Conservation (phyloP, 1,140 invertebrate species). For the Protaetia brevitarsis region DNA sequence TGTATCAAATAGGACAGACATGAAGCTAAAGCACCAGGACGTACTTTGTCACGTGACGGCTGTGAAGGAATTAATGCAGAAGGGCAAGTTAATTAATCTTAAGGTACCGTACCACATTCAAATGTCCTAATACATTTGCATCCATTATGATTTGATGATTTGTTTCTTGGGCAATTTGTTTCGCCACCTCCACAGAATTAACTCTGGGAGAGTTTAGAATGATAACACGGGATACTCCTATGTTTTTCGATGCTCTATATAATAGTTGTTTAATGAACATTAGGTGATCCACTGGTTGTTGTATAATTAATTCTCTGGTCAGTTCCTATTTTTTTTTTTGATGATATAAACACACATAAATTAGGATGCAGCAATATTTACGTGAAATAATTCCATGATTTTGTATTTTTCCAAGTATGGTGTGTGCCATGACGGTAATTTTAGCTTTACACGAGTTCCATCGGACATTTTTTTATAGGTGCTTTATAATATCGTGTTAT, state of each 20-base stretch:
- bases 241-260: conserved; percentile 45
- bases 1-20: conserved; percentile 1
- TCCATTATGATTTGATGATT: conserved; percentile 39
- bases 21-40: neutral
- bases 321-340: conserved; percentile 45
- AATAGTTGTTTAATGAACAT: conserved; percentile 53
- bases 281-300: conserved; percentile 53
- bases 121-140: conserved; percentile 21
- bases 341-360: neutral
- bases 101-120: neutral
- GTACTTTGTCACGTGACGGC: neutral
- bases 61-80: neutral
- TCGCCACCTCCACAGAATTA: conserved; percentile 38
- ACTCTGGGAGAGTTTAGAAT: conserved; percentile 48
- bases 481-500: neutral
- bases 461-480: conserved; percentile 26
- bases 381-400: conserved; percentile 54
- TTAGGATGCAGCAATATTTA: conserved; percentile 31
- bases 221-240: conserved; percentile 50
- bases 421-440: conserved; percentile 47
- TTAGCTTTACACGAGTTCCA: conserved; percentile 42
- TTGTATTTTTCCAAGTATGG: conserved; percentile 55
- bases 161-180: conserved; percentile 40
- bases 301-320: conserved; percentile 50
- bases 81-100: no score